These are phyloP conservation scores for Drosophila orosa DNA, from an alignment of 1,140 invertebrate genomes.

Conservation along the genomic window DNA sequence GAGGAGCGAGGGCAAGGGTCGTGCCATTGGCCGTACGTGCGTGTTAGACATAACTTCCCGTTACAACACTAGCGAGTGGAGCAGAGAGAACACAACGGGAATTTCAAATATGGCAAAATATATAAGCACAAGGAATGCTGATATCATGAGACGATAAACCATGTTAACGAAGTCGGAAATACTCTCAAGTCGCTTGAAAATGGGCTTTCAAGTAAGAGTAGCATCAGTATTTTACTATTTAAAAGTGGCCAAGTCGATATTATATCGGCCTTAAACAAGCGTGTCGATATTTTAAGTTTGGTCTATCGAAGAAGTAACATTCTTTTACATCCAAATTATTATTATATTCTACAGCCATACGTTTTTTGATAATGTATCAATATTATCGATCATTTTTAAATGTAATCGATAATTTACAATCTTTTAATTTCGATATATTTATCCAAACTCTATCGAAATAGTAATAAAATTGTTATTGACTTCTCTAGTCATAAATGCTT, in stretches of 20 bases:
- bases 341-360: not conserved
- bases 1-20: conserved; percentile 25
- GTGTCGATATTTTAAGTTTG: not conserved
- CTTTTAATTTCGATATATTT: not conserved
- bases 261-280: not conserved
- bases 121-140: conserved; percentile 31
- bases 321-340: not conserved
- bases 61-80: conserved; percentile 41
- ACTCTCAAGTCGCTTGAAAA: conserved; percentile 6
- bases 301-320: not conserved
- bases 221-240: not conserved
- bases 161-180: conserved; percentile 9
- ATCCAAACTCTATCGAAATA: not conserved
- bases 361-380: not conserved
- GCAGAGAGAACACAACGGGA: conserved; percentile 57
- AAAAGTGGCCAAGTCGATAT: not conserved
- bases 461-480: too few relatives aligned
- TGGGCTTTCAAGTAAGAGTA: not conserved
- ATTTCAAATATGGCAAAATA: conserved; percentile 73
- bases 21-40: conserved; percentile 65
- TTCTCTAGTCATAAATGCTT: too few relatives aligned
- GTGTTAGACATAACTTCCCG: conserved; percentile 76
- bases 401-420: not conserved
- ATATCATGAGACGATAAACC: conserved; percentile 1
- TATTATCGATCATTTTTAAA: not conserved